A percentile compares a stretch with the other conserved stretches of the same genome.
phyloP scores from a whole-genome alignment of 2,113 vertebrate species.

The Ceratotherium simum region DNA sequence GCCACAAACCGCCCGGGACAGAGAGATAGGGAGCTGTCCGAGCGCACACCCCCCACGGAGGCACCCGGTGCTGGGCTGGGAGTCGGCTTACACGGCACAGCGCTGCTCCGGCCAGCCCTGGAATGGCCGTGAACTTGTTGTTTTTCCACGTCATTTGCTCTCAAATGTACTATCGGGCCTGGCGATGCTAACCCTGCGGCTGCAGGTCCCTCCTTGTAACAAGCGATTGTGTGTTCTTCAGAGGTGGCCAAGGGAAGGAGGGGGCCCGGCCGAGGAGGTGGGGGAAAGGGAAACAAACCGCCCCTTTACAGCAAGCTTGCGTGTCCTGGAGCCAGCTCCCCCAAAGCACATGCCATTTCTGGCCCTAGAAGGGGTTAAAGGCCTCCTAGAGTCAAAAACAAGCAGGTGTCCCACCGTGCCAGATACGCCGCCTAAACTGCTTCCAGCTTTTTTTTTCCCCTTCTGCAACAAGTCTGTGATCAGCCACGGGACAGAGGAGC shows the following conservation, averaged over 20 bases:
- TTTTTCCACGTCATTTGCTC: conserved; percentile 84
- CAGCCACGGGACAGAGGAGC: conserved; percentile 90
- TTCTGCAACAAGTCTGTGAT: conserved; percentile 91
- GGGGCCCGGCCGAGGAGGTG: conserved; percentile 64
- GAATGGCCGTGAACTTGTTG: conserved; percentile 80
- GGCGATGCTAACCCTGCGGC: conserved; percentile 63
- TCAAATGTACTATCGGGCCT: conserved; percentile 72
- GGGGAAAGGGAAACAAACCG: conserved; percentile 63
- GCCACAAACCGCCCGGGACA: background rate
- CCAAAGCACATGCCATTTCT: conserved; percentile 88
- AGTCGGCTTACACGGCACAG: conserved; percentile 55
- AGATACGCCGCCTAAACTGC: conserved; percentile 93
- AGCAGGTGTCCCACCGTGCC: conserved; percentile 95
- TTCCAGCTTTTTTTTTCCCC: conserved; percentile 88
- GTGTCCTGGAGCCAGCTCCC: conserved; percentile 84
- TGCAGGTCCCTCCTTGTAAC: conserved; percentile 76
- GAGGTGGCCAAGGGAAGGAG: conserved; percentile 76
- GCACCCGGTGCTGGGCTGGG: conserved; percentile 55
- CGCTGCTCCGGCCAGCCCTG: conserved; percentile 64
- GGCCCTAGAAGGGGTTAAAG: conserved; percentile 94
- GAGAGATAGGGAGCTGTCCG: conserved; percentile 37
- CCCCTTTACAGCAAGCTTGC: conserved; percentile 71
- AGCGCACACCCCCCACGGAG: background rate
- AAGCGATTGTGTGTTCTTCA: conserved; percentile 79
- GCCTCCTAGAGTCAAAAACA: conserved; percentile 92